Conservation (phyloP, 2,113 vertebrate genomes). For the Dasyurus viverrinus region DNA sequence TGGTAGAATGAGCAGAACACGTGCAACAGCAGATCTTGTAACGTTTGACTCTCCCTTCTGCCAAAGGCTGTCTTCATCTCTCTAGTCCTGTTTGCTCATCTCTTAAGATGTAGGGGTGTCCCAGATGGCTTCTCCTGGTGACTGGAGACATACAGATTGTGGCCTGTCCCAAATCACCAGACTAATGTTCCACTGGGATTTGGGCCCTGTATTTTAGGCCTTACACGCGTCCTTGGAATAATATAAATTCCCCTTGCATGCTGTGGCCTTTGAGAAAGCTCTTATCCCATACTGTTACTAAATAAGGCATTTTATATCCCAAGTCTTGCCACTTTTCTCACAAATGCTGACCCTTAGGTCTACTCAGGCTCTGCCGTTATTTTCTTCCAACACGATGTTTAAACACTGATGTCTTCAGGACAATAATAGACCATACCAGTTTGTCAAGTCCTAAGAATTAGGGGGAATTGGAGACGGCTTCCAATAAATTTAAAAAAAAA, state of each 20-base stretch:
- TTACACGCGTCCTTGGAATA: no score
- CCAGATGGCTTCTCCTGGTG: neutral
- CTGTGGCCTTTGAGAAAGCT: neutral
- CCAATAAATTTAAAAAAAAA: neutral
- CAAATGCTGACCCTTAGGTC: neutral
- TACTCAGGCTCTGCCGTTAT: neutral
- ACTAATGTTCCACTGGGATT: neutral
- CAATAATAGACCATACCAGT: neutral
- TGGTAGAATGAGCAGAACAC: neutral
- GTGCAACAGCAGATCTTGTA: neutral
- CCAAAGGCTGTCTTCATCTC: neutral
- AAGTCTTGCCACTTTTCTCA: neutral
- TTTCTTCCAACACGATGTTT: neutral
- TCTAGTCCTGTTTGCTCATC: neutral
- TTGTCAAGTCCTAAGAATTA: neutral
- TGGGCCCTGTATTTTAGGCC: neutral
- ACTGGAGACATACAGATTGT: neutral
- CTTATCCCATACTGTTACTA: neutral
- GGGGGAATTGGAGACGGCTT: neutral
- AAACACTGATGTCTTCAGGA: neutral
- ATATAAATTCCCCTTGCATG: neutral
- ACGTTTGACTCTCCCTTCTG: no score
- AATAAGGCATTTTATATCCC: neutral
- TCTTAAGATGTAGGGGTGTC: neutral
- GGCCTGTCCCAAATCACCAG: neutral